These are phyloP conservation scores for Proterorhinus semilunaris DNA, from an alignment of 2,113 vertebrate species.

Conservation along the genomic window DNA sequence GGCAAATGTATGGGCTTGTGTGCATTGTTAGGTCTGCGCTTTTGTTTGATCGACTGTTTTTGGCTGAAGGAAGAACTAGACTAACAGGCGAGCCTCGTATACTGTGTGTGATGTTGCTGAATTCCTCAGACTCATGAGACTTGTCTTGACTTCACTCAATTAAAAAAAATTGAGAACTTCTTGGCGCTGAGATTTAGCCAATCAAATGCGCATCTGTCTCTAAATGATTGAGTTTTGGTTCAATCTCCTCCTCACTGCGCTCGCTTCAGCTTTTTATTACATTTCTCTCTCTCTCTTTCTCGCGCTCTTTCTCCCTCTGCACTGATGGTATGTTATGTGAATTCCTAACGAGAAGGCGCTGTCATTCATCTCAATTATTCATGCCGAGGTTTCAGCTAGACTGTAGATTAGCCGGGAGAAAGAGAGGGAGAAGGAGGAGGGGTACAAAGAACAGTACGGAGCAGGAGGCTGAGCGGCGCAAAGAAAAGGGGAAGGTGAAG, in stretches of 20 bases:
- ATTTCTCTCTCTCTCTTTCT: conserved; percentile 22
- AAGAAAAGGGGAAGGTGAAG: conserved; percentile 30
- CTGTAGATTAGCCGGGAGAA: conserved; percentile 47
- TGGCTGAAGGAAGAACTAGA: background rate
- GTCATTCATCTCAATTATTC: conserved; percentile 72
- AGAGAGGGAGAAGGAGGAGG: background rate
- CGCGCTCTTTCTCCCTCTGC: conserved; percentile 16
- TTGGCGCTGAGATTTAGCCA: conserved; percentile 3
- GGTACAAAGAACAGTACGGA: conserved; percentile 7
- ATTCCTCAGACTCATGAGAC: conserved; percentile 7
- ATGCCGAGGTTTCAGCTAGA: conserved; percentile 54
- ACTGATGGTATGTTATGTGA: conserved; percentile 45
- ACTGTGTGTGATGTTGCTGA: background rate
- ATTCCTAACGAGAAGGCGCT: conserved; percentile 56
- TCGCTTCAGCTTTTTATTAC: conserved; percentile 45
- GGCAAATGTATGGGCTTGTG: too few species aligned
- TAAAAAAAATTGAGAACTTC: conserved; percentile 4
- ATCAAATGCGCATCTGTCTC: conserved; percentile 35
- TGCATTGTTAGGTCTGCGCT: background rate
- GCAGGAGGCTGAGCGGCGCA: conserved; percentile 13
- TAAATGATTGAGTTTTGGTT: conserved; percentile 37
- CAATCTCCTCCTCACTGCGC: conserved; percentile 13
- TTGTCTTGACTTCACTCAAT: conserved; percentile 11
- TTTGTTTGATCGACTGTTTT: background rate
- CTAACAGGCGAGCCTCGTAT: background rate